phyloP scores from a whole-genome alignment of 2,113 vertebrate genomes.

The Psilopogon haemacephalus region DNA sequence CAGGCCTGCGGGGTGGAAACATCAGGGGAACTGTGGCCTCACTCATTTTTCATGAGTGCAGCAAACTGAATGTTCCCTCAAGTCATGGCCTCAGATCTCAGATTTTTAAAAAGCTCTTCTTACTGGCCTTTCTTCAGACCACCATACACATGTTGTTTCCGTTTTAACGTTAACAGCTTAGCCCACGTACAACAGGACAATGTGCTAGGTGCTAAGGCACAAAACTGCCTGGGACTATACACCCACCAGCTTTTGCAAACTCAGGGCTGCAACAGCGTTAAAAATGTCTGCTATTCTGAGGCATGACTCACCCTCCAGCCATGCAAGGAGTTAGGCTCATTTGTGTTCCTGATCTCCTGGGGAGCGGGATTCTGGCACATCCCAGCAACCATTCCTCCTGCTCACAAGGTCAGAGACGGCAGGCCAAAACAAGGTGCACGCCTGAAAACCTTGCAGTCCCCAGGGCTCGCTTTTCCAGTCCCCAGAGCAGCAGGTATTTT shows the following conservation, averaged over 20 bases:
- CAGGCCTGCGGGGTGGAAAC: not conserved
- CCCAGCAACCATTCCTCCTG: not conserved
- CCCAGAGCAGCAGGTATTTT: not conserved
- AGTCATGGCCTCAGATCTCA: not conserved
- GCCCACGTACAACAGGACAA: rapidly evolving
- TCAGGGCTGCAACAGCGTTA: not conserved
- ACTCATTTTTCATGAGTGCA: not conserved
- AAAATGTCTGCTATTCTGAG: not conserved
- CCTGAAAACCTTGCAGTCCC: not conserved
- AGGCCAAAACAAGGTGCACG: not conserved
- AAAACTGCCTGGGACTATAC: not conserved
- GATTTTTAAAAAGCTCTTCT: not conserved
- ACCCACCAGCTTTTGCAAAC: not conserved
- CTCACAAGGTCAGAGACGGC: not conserved
- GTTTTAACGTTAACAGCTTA: not conserved
- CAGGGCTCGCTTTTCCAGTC: not conserved
- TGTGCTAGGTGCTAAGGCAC: rapidly evolving
- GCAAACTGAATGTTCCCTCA: rapidly evolving
- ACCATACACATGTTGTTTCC: rapidly evolving
- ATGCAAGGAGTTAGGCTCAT: not conserved
- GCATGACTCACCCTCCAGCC: not conserved
- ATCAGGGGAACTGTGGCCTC: rapidly evolving
- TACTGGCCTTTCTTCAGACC: rapidly evolving
- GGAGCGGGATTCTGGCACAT: not conserved
- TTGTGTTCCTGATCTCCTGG: rapidly evolving